Percentiles rank a stretch among this genome's conserved stretches.
Evolutionary conservation across 2,888 invertebrate species (phyloP).

Genomic region (Tricholauxania praeusta): DNA sequence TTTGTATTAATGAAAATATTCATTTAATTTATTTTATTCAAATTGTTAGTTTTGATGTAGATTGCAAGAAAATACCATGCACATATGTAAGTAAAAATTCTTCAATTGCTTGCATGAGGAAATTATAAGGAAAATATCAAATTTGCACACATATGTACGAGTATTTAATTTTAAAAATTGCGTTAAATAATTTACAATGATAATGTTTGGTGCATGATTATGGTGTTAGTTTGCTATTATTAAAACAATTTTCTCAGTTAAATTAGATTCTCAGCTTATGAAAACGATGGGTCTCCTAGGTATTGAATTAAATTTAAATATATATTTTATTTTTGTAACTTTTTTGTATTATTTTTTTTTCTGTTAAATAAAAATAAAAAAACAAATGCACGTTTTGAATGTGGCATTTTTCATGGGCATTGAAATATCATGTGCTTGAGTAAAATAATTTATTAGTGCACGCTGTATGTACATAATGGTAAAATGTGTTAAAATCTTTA

Average conservation of each 20-base stretch:
- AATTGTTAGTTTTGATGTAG: too few relatives aligned
- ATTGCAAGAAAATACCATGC: too few relatives aligned
- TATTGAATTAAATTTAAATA: slow-evolving; percentile 1
- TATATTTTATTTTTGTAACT: not conserved
- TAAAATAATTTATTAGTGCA: slow-evolving; percentile 7
- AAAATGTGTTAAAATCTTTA: slow-evolving; percentile 31
- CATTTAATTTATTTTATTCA: too few relatives aligned
- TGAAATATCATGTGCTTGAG: not conserved
- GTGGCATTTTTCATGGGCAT: slow-evolving; percentile 1
- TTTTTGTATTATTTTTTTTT: too few relatives aligned
- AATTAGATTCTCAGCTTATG: not conserved
- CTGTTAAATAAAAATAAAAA: too few relatives aligned
- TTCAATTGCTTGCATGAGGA: too few relatives aligned
- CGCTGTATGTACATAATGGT: slow-evolving; percentile 20
- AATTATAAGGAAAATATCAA: too few relatives aligned
- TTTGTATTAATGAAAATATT: too few relatives aligned
- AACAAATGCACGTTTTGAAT: not conserved
- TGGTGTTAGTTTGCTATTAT: slow-evolving; percentile 35
- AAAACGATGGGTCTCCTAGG: not conserved
- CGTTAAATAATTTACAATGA: slow-evolving; percentile 15
- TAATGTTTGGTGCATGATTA: slow-evolving; percentile 16
- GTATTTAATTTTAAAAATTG: not conserved
- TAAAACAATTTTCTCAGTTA: slow-evolving; percentile 23
- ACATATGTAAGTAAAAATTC: too few relatives aligned
- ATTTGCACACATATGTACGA: not conserved